These are phyloP conservation scores for Lepidochrysops patricia DNA, from an alignment of 2,888 invertebrate genomes.

Conservation along the genomic window DNA sequence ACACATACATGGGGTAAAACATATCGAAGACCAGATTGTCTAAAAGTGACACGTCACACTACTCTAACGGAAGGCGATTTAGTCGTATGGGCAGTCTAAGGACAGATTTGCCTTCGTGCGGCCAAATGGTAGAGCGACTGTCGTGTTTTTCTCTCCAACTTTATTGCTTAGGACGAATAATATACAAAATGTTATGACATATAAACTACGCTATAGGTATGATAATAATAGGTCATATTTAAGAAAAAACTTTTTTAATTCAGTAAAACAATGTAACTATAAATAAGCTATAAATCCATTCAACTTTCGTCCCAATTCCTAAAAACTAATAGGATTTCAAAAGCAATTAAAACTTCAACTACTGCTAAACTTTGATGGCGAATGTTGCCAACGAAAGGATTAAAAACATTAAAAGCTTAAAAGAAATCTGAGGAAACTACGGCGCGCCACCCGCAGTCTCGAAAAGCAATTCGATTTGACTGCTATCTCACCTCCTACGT, in stretches of 20 bases:
- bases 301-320: background rate
- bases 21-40: too few species aligned
- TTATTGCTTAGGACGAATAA: too few species aligned
- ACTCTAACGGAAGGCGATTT: too few species aligned
- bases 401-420: conserved; percentile 31
- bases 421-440: conserved; percentile 48
- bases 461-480: conserved; percentile 68
- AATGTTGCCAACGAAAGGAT: conserved; percentile 20
- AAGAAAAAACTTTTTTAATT: background rate
- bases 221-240: too few species aligned
- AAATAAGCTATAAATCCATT: background rate
- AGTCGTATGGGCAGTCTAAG: too few species aligned
- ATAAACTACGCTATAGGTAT: too few species aligned
- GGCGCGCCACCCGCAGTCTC: conserved; percentile 57
- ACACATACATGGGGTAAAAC: too few species aligned
- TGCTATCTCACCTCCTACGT: conserved; percentile 70
- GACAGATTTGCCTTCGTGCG: too few species aligned
- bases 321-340: background rate
- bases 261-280: background rate
- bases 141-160: too few species aligned
- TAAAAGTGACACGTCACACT: too few species aligned
- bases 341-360: conserved; percentile 4
- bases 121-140: too few species aligned
- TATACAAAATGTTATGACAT: too few species aligned
- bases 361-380: conserved; percentile 8